These are phyloP conservation scores for Sternarchorhynchus goeldii DNA, from an alignment of 2,797 vertebrate species.

Conservation along the genomic window DNA sequence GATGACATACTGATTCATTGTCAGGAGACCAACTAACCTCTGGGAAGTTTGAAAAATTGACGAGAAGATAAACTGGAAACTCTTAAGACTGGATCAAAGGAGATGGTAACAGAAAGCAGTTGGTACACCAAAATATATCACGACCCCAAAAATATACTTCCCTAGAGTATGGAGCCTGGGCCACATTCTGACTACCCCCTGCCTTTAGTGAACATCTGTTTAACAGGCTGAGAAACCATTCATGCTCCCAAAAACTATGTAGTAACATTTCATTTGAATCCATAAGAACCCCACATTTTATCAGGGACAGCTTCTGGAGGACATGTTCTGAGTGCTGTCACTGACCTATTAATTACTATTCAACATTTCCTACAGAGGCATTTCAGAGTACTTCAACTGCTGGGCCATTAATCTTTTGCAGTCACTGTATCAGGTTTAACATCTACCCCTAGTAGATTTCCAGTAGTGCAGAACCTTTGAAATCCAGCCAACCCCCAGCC, in stretches of 20 bases:
- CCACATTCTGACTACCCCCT: not conserved
- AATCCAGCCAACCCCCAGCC: not conserved
- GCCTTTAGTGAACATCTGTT: slow-evolving; percentile 16
- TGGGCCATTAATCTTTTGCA: not conserved
- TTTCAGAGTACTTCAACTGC: not conserved
- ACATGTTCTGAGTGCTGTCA: not conserved
- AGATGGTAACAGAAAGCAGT: slow-evolving; percentile 27
- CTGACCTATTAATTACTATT: slow-evolving; percentile 3
- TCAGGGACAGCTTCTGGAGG: not conserved
- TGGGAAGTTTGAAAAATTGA: slow-evolving; percentile 11
- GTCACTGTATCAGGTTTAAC: not conserved
- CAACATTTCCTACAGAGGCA: not conserved
- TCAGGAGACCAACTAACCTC: not conserved
- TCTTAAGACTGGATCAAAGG: slow-evolving; percentile 1
- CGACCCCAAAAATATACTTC: slow-evolving; percentile 15
- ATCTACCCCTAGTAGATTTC: not conserved
- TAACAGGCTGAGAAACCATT: not conserved
- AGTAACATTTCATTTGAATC: not conserved
- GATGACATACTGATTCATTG: not conserved
- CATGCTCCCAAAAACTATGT: slow-evolving; percentile 4
- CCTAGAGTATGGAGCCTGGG: not conserved
- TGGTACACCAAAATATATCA: slow-evolving; percentile 24
- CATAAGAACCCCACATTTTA: not conserved
- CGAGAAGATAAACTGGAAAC: slow-evolving; percentile 24
- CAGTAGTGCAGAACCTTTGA: not conserved